These are phyloP conservation scores for Psylliodes chrysocephalus DNA, from an alignment of 2,888 invertebrate species.

Conservation along the genomic window DNA sequence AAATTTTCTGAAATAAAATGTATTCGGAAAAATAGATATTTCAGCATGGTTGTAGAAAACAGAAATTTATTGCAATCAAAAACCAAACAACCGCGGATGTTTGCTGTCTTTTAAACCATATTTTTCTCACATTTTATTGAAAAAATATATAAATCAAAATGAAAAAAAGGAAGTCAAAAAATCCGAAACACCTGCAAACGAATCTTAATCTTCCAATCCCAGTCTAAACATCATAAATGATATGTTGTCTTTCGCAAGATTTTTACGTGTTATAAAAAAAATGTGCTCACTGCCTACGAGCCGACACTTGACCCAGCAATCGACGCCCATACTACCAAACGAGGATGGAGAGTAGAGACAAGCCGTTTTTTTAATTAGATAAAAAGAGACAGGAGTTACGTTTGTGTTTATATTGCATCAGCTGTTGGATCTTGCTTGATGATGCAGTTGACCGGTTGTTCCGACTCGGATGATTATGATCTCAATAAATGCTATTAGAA, in stretches of 20 bases:
- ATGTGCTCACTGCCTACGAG: not conserved
- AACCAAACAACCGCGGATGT: too few relatives aligned
- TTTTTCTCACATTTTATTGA: too few relatives aligned
- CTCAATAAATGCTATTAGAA: not conserved
- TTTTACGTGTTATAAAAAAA: constrained; percentile 2
- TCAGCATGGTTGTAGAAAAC: too few relatives aligned
- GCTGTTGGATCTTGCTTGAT: not conserved
- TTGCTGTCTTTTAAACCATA: too few relatives aligned
- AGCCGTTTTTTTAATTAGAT: not conserved
- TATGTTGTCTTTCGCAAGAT: not conserved
- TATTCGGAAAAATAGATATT: too few relatives aligned
- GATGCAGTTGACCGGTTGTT: not conserved
- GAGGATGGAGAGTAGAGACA: constrained; percentile 1
- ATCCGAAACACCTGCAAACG: too few relatives aligned
- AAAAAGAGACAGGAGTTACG: not conserved
- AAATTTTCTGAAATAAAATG: too few relatives aligned
- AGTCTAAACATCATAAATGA: not conserved
- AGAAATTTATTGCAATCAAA: too few relatives aligned
- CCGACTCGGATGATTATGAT: not conserved
- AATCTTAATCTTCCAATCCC: too few relatives aligned
- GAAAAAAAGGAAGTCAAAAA: too few relatives aligned
- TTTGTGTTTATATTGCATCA: constrained; percentile 14
- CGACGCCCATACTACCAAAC: not conserved
- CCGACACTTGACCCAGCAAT: constrained; percentile 16
- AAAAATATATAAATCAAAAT: too few relatives aligned